Conservation (phyloP, 2,888 invertebrate genomes). For the Cantharis lateralis region DNA sequence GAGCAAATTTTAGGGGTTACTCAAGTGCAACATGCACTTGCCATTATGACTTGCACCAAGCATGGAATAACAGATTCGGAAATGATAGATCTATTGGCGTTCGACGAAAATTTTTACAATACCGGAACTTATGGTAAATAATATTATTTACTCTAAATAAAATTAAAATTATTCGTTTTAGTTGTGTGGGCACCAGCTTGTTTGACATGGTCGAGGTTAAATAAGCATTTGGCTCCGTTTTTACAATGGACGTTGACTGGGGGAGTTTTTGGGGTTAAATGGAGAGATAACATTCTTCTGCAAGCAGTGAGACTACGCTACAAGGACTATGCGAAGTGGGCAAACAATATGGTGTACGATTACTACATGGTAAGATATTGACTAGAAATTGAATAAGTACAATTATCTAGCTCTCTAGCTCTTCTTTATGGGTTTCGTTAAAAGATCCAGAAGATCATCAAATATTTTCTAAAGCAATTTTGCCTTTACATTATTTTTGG, state of each 20-base stretch:
- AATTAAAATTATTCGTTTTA: conserved; percentile 41
- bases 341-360: conserved; percentile 60
- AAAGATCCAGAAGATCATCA: not conserved
- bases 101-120: conserved; percentile 66
- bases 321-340: conserved; percentile 57
- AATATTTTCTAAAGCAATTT: not conserved
- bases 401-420: not conserved
- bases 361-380: conserved; percentile 64
- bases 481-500: not conserved
- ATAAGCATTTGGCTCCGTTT: conserved; percentile 69
- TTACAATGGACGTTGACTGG: conserved; percentile 65
- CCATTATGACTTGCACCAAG: conserved; percentile 74
- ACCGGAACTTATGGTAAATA: conserved; percentile 66
- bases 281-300: conserved; percentile 66
- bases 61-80: conserved; percentile 83
- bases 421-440: not conserved
- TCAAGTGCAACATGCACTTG: conserved; percentile 69
- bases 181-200: conserved; percentile 74
- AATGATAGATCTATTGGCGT: conserved; percentile 72
- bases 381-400: not conserved
- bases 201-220: conserved; percentile 69
- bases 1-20: conserved; percentile 70
- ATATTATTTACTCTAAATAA: not conserved
- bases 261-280: conserved; percentile 64
- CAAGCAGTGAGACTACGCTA: conserved; percentile 69